Evolutionary conservation across 2,888 invertebrate genomes (phyloP).

Genomic region (Cantharis lateralis): DNA sequence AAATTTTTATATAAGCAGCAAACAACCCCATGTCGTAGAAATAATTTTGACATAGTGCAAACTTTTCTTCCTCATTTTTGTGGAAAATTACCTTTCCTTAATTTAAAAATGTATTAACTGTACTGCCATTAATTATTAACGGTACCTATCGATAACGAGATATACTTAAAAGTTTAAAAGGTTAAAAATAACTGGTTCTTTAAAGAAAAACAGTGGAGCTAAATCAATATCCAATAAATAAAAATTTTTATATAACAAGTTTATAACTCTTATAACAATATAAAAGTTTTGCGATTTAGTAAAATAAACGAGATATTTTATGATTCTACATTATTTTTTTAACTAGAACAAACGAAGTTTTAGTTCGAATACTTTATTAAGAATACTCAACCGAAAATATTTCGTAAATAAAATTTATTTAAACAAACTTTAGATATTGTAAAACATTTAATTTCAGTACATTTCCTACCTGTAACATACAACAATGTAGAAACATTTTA

Average conservation of each 20-base stretch:
- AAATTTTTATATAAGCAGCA: not conserved
- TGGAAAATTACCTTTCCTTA: not conserved
- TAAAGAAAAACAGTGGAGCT: not conserved
- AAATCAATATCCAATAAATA: not conserved
- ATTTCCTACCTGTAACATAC: not conserved
- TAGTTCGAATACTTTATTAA: not conserved
- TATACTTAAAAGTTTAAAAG: not conserved
- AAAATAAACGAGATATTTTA: not conserved
- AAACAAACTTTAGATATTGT: not conserved
- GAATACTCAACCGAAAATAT: not conserved
- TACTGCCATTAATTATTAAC: not conserved
- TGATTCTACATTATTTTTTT: not conserved
- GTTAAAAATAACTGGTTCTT: not conserved
- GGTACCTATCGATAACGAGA: not conserved
- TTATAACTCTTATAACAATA: not conserved
- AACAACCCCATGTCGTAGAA: not conserved
- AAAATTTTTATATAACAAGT: not conserved
- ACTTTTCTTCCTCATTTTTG: not conserved
- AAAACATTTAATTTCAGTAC: not conserved
- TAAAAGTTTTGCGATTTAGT: not conserved
- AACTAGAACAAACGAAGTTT: not conserved
- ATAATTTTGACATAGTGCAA: not conserved
- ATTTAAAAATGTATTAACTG: not conserved
- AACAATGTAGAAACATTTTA: not conserved
- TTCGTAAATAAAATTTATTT: not conserved